These are phyloP conservation scores for Melanotaenia trifasciata DNA, from an alignment of 2,797 vertebrate species.

Conservation along the genomic window DNA sequence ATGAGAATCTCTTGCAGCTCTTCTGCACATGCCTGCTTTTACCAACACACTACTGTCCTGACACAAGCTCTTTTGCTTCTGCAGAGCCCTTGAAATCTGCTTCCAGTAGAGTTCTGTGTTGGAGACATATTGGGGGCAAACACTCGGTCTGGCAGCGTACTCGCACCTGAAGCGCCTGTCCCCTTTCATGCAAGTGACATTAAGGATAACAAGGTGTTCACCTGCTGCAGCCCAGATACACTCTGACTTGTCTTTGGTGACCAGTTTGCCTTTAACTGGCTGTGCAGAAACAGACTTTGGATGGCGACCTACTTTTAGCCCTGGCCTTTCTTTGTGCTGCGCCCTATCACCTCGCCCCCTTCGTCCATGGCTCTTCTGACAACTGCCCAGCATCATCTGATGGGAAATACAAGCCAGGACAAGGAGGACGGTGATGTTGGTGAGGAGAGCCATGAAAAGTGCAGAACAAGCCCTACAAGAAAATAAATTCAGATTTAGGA, in stretches of 20 bases:
- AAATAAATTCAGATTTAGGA: constrained; percentile 42
- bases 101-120: constrained; percentile 87
- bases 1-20: constrained; percentile 82
- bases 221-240: constrained; percentile 85
- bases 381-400: constrained; percentile 70
- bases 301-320: constrained; percentile 49
- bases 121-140: constrained; percentile 79
- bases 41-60: constrained; percentile 74
- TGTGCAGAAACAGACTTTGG: constrained; percentile 48
- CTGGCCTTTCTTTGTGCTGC: constrained; percentile 56
- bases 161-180: constrained; percentile 80
- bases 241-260: constrained; percentile 80
- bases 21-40: constrained; percentile 86
- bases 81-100: constrained; percentile 85
- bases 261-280: constrained; percentile 81
- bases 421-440: constrained; percentile 76
- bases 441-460: constrained; percentile 72
- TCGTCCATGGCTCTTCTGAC: constrained; percentile 62
- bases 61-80: constrained; percentile 86
- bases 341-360: constrained; percentile 49
- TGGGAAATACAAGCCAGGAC: constrained; percentile 78
- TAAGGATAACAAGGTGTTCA: constrained; percentile 63
- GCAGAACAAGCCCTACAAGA: constrained; percentile 42
- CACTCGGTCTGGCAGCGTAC: constrained; percentile 82
- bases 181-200: constrained; percentile 77